phyloP scores from a whole-genome alignment of 2,113 vertebrate genomes.

The Poecilia latipinna region DNA sequence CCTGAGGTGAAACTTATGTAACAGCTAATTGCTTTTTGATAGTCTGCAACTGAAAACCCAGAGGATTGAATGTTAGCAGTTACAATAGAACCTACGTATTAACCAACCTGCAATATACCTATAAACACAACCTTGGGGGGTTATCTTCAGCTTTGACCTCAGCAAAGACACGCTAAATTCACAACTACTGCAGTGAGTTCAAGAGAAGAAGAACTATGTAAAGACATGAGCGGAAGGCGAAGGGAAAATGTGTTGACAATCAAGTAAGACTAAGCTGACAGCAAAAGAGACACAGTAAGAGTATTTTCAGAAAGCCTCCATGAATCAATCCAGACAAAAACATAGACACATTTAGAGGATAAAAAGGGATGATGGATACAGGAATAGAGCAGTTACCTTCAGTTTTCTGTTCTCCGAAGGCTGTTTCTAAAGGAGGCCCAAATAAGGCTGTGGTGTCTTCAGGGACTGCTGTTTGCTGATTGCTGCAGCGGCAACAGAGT shows the following conservation, averaged over 20 bases:
- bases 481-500: slow-evolving; percentile 54
- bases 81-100: slow-evolving; percentile 36
- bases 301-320: slow-evolving; percentile 7
- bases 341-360: not conserved
- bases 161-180: slow-evolving; percentile 12
- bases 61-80: slow-evolving; percentile 31
- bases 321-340: not conserved
- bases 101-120: slow-evolving; percentile 34
- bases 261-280: slow-evolving; percentile 17
- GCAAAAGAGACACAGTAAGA: slow-evolving; percentile 14
- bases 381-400: slow-evolving; percentile 81
- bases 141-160: slow-evolving; percentile 53
- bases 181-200: slow-evolving; percentile 11
- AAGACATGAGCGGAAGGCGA: slow-evolving; percentile 1
- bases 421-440: slow-evolving; percentile 91
- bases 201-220: slow-evolving; percentile 20
- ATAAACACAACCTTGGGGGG: slow-evolving; percentile 1
- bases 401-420: slow-evolving; percentile 90
- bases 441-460: slow-evolving; percentile 88
- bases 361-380: not conserved
- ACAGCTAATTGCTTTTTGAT: slow-evolving; percentile 37
- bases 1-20: slow-evolving; percentile 54
- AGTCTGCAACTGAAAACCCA: slow-evolving; percentile 36
- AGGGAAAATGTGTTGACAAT: slow-evolving; percentile 24
- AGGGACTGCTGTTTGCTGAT: slow-evolving; percentile 77